These are phyloP conservation scores for Hoplias malabaricus DNA, from an alignment of 2,113 vertebrate genomes.

Conservation along the genomic window DNA sequence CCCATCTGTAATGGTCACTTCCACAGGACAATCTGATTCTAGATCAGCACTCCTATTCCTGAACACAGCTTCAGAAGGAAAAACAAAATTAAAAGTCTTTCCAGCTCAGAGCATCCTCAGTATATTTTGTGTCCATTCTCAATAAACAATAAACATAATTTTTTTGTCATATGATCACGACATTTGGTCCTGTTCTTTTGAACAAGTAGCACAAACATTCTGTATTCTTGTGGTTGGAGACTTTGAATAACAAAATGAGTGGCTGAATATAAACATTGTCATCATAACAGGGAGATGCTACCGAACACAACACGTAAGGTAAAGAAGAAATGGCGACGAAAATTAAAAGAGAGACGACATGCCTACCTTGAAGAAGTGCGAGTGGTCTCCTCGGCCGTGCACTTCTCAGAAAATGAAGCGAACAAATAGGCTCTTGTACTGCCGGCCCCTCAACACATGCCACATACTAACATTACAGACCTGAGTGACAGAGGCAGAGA, in stretches of 20 bases:
- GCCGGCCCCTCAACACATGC: constrained; percentile 53
- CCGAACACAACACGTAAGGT: neutral
- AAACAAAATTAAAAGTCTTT: neutral
- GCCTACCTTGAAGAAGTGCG: constrained; percentile 47
- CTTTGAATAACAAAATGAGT: too few species aligned
- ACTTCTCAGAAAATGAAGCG: constrained; percentile 41
- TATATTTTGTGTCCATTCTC: neutral
- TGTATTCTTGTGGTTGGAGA: too few species aligned
- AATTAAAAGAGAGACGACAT: neutral
- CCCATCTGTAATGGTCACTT: too few species aligned
- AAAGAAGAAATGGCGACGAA: neutral
- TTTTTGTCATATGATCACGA: neutral
- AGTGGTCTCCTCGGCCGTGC: constrained; percentile 22
- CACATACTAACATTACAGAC: constrained; percentile 62
- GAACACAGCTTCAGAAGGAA: neutral
- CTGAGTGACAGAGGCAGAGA: constrained; percentile 39
- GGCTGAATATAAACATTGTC: neutral
- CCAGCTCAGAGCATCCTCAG: neutral
- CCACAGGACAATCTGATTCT: too few species aligned
- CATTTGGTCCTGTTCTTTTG: neutral
- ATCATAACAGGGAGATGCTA: neutral
- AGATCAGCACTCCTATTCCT: too few species aligned
- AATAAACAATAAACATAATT: neutral
- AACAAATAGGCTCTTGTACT: constrained; percentile 69
- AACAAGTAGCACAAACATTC: neutral